Conservation (phyloP, 2,113 vertebrate genomes). For the Prietella phreatophila region DNA sequence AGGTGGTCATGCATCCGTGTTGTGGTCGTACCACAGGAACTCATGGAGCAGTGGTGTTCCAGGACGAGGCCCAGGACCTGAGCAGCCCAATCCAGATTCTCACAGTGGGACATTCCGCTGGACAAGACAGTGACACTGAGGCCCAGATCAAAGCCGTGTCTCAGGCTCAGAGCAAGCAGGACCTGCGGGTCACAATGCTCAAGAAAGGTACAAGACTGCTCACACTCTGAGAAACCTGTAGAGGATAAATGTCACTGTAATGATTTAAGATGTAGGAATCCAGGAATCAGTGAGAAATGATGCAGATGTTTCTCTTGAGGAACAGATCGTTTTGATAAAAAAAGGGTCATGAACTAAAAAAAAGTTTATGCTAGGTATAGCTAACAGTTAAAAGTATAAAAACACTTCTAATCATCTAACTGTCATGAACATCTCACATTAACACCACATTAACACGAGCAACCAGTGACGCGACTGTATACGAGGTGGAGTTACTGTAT, state of each 20-base stretch:
- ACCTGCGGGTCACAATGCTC: constrained; percentile 89
- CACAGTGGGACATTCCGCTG: constrained; percentile 77
- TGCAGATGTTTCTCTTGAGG: background rate
- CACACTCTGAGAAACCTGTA: background rate
- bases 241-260: background rate
- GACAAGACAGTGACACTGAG: constrained; percentile 80
- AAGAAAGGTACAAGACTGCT: constrained; percentile 84
- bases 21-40: constrained; percentile 76
- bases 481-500: background rate
- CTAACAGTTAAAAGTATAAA: background rate
- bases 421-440: background rate
- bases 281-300: background rate
- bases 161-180: constrained; percentile 83
- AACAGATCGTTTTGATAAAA: background rate
- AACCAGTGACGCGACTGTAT: background rate
- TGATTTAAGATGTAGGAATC: background rate
- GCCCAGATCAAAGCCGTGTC: constrained; percentile 72
- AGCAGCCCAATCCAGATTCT: constrained; percentile 86
- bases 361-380: too few species aligned
- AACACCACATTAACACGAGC: background rate
- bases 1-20: constrained; percentile 35
- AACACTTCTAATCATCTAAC: background rate
- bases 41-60: constrained; percentile 82
- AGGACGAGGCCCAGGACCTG: constrained; percentile 80
- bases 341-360: background rate